Evolutionary conservation across 2,113 vertebrate genomes (phyloP).

Genomic region (Pseudorectes ferrugineus): DNA sequence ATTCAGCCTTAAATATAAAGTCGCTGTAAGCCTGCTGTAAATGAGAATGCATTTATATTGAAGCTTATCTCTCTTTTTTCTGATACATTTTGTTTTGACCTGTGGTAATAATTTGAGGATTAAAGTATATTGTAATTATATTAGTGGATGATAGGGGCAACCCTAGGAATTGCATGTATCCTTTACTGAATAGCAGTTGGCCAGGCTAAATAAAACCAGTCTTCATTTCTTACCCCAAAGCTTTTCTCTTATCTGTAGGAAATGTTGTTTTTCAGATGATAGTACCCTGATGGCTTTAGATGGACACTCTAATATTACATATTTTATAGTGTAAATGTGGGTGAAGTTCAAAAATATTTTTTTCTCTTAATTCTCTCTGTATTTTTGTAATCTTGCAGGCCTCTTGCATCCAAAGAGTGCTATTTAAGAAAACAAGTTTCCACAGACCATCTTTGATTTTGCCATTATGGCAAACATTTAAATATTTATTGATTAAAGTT

Average conservation of each 20-base stretch:
- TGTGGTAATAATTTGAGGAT: neutral
- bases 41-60: neutral
- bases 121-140: neutral
- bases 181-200: neutral
- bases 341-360: neutral
- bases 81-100: neutral
- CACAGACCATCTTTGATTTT: slow-evolving; percentile 36
- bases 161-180: neutral
- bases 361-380: neutral
- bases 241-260: neutral
- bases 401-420: neutral
- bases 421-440: neutral
- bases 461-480: slow-evolving; percentile 60
- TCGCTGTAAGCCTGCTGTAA: neutral
- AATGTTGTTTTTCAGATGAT: neutral
- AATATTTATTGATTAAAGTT: slow-evolving; percentile 48
- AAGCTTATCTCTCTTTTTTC: neutral
- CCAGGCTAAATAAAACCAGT: neutral
- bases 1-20: neutral
- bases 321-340: neutral
- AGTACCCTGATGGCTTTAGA: neutral
- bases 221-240: neutral
- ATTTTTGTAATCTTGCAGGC: neutral
- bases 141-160: neutral
- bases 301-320: neutral